Evolutionary conservation across 2,113 vertebrate genomes (phyloP).

Genomic region (Nansenia antarctica): DNA sequence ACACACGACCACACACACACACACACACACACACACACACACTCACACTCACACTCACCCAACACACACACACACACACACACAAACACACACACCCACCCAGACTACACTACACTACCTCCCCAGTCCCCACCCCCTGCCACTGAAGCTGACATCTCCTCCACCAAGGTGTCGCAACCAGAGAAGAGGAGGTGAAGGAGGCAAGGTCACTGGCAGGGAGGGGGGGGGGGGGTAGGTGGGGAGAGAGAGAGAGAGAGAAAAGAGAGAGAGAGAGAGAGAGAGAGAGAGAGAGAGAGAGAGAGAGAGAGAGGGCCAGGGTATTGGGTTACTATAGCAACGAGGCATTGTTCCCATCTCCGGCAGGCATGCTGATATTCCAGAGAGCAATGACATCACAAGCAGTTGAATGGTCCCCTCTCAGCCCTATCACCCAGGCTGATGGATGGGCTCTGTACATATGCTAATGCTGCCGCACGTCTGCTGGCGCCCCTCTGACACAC

Average conservation of each 20-base stretch:
- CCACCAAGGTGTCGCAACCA: constrained; percentile 24
- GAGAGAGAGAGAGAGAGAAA: no score
- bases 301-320: no score
- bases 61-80: neutral
- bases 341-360: constrained; percentile 11
- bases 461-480: neutral
- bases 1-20: no score
- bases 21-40: no score
- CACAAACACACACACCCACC: neutral
- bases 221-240: no score
- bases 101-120: no score
- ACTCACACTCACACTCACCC: no score
- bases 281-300: no score
- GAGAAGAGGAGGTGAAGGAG: constrained; percentile 28
- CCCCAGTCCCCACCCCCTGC: neutral
- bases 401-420: constrained; percentile 26
- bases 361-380: constrained; percentile 12
- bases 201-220: constrained; percentile 28
- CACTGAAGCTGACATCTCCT: constrained; percentile 26
- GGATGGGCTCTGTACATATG: neutral
- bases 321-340: constrained; percentile 40
- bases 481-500: neutral
- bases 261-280: no score
- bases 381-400: constrained; percentile 6
- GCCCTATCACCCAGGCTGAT: constrained; percentile 6